These are phyloP conservation scores for Ctenochaetus hawaiiensis DNA, from an alignment of 2,797 vertebrate species.

Conservation along the genomic window DNA sequence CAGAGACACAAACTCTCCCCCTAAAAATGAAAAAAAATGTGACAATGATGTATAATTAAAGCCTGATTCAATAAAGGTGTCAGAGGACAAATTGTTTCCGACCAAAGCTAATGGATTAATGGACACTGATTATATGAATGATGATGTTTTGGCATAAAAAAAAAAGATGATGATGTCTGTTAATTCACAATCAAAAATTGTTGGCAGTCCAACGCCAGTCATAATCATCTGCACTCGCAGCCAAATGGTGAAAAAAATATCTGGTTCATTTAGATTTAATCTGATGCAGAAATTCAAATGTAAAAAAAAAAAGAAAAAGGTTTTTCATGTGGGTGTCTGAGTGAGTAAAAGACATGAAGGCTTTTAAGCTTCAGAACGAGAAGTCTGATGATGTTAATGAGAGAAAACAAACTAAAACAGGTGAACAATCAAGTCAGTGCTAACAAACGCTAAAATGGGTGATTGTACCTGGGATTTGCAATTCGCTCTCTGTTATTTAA, in stretches of 20 bases:
- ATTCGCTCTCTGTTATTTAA: slow-evolving; percentile 10
- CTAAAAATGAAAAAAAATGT: too few relatives aligned
- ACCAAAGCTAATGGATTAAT: slow-evolving; percentile 18
- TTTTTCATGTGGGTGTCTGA: slow-evolving; percentile 32
- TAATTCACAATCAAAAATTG: neutral
- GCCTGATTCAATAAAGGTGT: neutral
- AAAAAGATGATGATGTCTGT: slow-evolving; percentile 12
- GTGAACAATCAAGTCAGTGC: slow-evolving; percentile 19
- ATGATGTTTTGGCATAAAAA: slow-evolving; percentile 17
- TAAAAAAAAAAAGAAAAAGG: neutral
- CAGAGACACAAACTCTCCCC: too few relatives aligned
- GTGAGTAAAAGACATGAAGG: slow-evolving; percentile 47
- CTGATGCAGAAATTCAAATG: slow-evolving; percentile 24
- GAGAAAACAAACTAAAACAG: neutral
- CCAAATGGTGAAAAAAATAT: slow-evolving; percentile 28
- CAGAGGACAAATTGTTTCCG: neutral
- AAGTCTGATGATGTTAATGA: slow-evolving; percentile 20
- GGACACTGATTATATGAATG: neutral
- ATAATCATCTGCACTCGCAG: slow-evolving; percentile 24
- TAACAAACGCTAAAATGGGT: slow-evolving; percentile 16
- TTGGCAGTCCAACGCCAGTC: slow-evolving; percentile 17
- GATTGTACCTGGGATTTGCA: neutral
- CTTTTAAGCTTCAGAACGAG: slow-evolving; percentile 56
- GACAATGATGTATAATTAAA: neutral
- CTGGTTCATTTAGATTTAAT: slow-evolving; percentile 31